Evolutionary conservation across 1,140 invertebrate species (phyloP).

Genomic region (Mylabris phalerata): DNA sequence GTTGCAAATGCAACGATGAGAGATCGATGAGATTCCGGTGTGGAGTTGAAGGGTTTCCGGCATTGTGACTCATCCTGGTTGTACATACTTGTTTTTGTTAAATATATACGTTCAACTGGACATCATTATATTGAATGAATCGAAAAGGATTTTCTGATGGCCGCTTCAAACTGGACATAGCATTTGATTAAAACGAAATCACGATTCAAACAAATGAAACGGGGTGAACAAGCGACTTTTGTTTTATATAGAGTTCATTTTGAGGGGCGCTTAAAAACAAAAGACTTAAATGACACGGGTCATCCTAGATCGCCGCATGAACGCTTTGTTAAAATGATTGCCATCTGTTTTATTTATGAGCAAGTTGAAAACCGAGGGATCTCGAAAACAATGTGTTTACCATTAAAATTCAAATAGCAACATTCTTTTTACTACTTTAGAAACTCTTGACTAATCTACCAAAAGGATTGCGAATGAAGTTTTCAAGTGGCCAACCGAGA

Average conservation of each 20-base stretch:
- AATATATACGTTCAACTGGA: conserved; percentile 9
- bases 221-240: conserved; percentile 13
- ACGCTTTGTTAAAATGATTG: conserved; percentile 20
- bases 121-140: conserved; percentile 8
- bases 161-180: conserved; percentile 4
- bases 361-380: conserved; percentile 5
- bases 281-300: conserved; percentile 16
- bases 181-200: conserved; percentile 11
- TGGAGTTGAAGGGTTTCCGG: conserved; percentile 25
- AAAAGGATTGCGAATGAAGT: too few relatives aligned
- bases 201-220: conserved; percentile 6
- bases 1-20: conserved; percentile 24
- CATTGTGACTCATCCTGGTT: conserved; percentile 16
- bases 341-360: conserved; percentile 15
- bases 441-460: too few relatives aligned
- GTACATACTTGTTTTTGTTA: conserved; percentile 4
- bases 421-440: too few relatives aligned
- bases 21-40: conserved; percentile 28
- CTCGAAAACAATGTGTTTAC: conserved; percentile 16
- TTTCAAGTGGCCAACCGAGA: too few relatives aligned
- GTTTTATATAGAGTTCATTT: conserved; percentile 9
- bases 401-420: conserved; percentile 4
- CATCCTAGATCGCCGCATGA: conserved; percentile 15
- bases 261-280: conserved; percentile 13
- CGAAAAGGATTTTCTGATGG: conserved; percentile 8